These are phyloP conservation scores for Sphenopsis melanotis DNA, from an alignment of 2,797 vertebrate genomes.

Conservation along the genomic window DNA sequence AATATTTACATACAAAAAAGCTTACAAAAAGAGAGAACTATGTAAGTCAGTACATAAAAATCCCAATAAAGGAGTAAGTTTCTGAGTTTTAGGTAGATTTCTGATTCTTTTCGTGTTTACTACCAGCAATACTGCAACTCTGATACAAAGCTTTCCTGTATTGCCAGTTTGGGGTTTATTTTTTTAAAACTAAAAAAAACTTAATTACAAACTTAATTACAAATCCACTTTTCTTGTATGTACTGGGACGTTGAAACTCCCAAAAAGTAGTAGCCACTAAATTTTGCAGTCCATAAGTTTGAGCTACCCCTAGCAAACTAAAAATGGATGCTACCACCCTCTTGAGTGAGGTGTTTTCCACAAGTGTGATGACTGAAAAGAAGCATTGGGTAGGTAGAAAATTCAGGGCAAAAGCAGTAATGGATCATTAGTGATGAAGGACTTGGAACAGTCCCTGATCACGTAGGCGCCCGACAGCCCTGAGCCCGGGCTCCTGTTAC, in stretches of 20 bases:
- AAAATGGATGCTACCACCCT: not conserved
- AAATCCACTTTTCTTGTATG: not conserved
- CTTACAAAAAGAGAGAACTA: not conserved
- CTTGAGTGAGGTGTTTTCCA: not conserved
- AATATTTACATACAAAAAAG: not conserved
- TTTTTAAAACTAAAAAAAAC: not conserved
- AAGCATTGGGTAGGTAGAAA: not conserved
- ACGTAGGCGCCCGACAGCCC: not conserved
- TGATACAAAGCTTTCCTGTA: not conserved
- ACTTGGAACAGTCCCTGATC: not conserved
- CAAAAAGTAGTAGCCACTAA: not conserved
- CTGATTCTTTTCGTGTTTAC: not conserved
- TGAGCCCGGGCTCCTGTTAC: not conserved
- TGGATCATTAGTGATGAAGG: not conserved
- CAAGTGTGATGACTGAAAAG: not conserved
- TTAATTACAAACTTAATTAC: not conserved
- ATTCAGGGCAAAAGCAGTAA: not conserved
- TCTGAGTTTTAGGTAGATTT: not conserved
- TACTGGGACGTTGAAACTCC: not conserved
- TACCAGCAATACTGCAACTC: not conserved
- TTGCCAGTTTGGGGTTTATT: fast-evolving
- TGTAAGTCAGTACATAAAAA: not conserved
- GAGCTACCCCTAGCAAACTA: not conserved
- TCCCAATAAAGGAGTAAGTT: not conserved
- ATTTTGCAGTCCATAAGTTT: not conserved